Percentiles rank a stretch among this genome's conserved stretches.
Evolutionary conservation across 2,888 invertebrate genomes (phyloP).

Genomic region (Tenthredo amoena): DNA sequence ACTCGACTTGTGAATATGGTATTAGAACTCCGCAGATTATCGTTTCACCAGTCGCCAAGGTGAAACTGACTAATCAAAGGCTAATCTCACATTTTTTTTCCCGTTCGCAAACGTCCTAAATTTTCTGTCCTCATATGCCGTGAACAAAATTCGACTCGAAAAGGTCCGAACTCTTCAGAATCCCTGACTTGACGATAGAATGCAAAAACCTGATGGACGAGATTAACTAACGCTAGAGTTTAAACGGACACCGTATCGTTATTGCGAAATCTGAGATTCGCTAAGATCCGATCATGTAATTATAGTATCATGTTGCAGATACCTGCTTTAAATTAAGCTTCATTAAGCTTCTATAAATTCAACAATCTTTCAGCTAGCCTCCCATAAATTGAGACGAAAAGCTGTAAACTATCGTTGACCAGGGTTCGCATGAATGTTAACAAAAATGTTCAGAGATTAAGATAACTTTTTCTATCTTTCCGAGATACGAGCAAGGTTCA

Average conservation of each 20-base stretch:
- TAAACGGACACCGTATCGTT: background rate
- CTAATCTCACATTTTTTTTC: background rate
- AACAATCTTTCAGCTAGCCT: background rate
- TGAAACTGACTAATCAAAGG: background rate
- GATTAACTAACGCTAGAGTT: background rate
- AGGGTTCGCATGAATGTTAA: background rate
- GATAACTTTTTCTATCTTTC: no score
- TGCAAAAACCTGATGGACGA: background rate
- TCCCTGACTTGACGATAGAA: background rate
- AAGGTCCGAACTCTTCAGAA: background rate
- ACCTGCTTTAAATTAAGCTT: background rate
- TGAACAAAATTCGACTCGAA: background rate
- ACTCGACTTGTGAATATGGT: slow-evolving; percentile 23
- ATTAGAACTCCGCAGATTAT: background rate
- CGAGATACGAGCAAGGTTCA: background rate
- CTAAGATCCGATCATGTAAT: background rate
- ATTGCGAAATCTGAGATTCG: slow-evolving; percentile 5
- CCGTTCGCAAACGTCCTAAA: background rate
- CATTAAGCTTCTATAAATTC: background rate
- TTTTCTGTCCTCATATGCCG: background rate
- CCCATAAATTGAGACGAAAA: background rate
- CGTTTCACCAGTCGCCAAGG: background rate
- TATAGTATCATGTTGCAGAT: background rate
- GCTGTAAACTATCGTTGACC: background rate
- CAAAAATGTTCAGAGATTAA: background rate